Percentiles rank a stretch among this genome's conserved stretches.
Evolutionary conservation across 2,113 vertebrate species (phyloP).

Genomic region (Apteryx owenii): DNA sequence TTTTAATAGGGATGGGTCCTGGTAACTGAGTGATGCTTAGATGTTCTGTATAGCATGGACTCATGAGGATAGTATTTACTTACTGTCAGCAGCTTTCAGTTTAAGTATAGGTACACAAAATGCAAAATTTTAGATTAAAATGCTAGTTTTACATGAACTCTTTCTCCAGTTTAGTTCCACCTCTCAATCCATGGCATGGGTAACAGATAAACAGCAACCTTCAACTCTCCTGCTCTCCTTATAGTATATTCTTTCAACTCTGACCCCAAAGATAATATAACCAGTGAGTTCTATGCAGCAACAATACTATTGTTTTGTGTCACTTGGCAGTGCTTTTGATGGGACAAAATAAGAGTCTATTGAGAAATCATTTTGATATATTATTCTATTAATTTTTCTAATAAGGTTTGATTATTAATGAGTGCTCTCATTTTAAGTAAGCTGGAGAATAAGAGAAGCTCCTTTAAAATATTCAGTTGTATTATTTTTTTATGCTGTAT

Average conservation of each 20-base stretch:
- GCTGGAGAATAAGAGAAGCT: neutral
- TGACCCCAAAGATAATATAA: neutral
- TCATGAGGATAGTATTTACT: neutral
- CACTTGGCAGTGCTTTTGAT: neutral
- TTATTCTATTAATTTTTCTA: neutral
- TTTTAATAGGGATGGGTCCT: conserved; percentile 34
- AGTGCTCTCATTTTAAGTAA: neutral
- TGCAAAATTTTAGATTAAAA: neutral
- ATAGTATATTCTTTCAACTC: neutral
- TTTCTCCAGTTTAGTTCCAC: neutral
- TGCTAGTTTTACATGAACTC: neutral
- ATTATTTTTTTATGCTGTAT: neutral
- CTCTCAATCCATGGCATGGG: neutral
- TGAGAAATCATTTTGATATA: neutral
- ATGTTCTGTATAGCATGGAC: neutral
- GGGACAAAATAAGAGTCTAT: neutral
- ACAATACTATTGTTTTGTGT: neutral
- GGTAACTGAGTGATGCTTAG: neutral
- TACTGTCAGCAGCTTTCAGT: neutral
- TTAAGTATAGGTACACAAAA: neutral
- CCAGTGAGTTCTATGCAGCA: neutral
- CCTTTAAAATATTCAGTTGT: neutral
- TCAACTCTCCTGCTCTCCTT: neutral
- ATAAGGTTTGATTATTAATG: neutral
- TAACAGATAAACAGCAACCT: neutral